These are phyloP conservation scores for Aptenodytes forsteri DNA, from an alignment of 2,113 vertebrate species.

Conservation along the genomic window DNA sequence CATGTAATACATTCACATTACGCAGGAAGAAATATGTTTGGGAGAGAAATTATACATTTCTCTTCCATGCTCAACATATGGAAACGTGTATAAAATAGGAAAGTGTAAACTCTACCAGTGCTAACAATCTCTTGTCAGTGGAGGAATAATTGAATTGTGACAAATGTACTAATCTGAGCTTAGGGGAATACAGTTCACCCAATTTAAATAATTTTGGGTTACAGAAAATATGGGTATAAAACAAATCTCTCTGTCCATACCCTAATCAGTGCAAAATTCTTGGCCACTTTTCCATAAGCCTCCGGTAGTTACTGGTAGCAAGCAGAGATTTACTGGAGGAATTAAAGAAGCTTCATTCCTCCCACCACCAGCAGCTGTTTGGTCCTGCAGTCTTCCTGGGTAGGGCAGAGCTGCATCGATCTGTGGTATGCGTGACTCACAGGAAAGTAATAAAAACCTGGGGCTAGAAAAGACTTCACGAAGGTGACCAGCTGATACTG, in stretches of 20 bases:
- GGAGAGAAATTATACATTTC: neutral
- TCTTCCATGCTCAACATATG: neutral
- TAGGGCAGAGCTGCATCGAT: neutral
- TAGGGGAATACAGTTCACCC: neutral
- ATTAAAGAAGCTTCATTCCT: constrained; percentile 5
- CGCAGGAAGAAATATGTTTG: neutral
- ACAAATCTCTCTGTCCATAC: neutral
- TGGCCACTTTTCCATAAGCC: neutral
- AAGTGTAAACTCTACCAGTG: neutral
- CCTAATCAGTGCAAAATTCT: neutral
- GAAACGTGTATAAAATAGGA: neutral
- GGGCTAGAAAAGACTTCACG: neutral
- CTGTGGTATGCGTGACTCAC: constrained; percentile 10
- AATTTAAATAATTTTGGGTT: neutral
- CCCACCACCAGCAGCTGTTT: constrained; percentile 22
- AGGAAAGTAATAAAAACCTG: constrained; percentile 5
- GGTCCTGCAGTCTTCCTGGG: neutral
- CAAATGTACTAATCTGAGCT: neutral
- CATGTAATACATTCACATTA: neutral
- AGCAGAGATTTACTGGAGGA: neutral
- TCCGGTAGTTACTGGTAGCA: neutral
- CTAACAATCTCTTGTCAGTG: neutral
- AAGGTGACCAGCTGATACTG: neutral
- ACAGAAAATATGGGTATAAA: neutral
- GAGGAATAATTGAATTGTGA: neutral